Percentiles rank a stretch among this genome's conserved stretches.
phyloP scores from a whole-genome alignment of 2,797 vertebrate genomes.

The Malurus splendens region DNA sequence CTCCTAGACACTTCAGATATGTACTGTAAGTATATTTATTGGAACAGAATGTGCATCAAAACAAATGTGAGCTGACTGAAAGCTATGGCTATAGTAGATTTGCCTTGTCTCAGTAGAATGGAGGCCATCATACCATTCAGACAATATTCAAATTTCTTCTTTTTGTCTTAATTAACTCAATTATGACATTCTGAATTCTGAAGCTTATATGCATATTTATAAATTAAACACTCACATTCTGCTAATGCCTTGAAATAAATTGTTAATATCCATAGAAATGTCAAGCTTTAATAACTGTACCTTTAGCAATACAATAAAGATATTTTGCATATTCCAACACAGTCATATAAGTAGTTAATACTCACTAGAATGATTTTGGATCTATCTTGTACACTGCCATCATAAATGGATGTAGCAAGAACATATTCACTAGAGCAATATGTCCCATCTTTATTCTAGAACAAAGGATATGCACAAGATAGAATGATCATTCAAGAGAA shows the following conservation, averaged over 20 bases:
- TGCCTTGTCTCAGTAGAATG: neutral
- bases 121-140: neutral
- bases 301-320: neutral
- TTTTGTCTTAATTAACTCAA: neutral
- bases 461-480: neutral
- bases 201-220: neutral
- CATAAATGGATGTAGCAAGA: neutral
- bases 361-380: neutral
- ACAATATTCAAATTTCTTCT: neutral
- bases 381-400: neutral
- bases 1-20: neutral
- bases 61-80: neutral
- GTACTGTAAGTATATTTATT: neutral
- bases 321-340: neutral
- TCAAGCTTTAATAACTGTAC: neutral
- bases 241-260: neutral
- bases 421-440: neutral
- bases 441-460: neutral
- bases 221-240: neutral
- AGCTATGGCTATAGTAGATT: neutral
- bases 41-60: neutral
- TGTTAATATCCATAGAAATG: neutral
- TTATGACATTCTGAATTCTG: neutral
- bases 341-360: neutral
- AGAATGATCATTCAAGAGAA: neutral